Evolutionary conservation across 2,113 vertebrate genomes (phyloP).

Genomic region (Acanthisitta chloris): DNA sequence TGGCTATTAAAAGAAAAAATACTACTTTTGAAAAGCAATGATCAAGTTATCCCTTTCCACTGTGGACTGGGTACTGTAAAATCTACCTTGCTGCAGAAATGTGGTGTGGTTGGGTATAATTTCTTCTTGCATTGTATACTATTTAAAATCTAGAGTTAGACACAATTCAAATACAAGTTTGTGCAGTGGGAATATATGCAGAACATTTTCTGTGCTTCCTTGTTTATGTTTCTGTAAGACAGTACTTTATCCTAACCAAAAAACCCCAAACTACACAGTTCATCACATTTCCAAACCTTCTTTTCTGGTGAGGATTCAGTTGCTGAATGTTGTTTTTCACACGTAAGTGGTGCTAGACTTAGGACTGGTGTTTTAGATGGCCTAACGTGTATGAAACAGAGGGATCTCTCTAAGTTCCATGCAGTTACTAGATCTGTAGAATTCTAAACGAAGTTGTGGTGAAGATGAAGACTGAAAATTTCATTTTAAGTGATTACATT

Average conservation of each 20-base stretch:
- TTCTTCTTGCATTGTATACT: background rate
- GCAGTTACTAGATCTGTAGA: background rate
- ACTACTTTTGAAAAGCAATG: background rate
- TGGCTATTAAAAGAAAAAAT: background rate
- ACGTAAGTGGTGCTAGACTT: background rate
- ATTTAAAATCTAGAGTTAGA: background rate
- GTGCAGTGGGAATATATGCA: background rate
- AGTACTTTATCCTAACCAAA: background rate
- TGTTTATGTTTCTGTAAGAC: background rate
- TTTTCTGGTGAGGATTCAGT: background rate
- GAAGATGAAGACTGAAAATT: background rate
- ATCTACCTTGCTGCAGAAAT: background rate
- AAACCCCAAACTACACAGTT: rapidly evolving
- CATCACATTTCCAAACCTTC: background rate
- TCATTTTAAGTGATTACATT: background rate
- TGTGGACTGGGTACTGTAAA: background rate
- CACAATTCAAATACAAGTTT: background rate
- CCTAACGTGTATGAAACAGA: background rate
- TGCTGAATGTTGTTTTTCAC: background rate
- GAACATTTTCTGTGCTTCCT: background rate
- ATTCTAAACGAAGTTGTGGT: background rate
- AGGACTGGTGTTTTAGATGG: background rate
- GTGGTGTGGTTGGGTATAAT: background rate
- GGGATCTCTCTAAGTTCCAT: background rate
- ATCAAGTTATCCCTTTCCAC: background rate